Percentiles rank a stretch among this genome's conserved stretches.
phyloP scores from a whole-genome alignment of 2,888 invertebrate species.

The Noctua fimbriata region DNA sequence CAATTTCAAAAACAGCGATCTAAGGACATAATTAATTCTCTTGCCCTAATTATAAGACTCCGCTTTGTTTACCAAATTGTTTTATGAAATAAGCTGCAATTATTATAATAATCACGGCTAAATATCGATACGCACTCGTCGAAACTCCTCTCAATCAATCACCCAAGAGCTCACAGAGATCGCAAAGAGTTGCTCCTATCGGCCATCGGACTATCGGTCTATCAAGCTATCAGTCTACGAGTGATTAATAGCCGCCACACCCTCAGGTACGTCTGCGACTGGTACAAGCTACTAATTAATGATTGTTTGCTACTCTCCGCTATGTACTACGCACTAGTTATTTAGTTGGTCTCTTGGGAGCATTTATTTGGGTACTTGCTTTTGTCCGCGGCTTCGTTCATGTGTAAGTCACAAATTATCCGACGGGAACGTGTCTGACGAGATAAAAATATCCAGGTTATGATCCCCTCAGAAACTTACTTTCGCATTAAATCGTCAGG shows the following conservation, averaged over 20 bases:
- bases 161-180: constrained; percentile 43
- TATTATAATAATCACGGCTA: neutral
- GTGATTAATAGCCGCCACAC: constrained; percentile 77
- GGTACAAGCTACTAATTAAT: constrained; percentile 71
- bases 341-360: constrained; percentile 22
- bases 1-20: neutral
- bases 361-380: neutral
- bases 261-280: constrained; percentile 67
- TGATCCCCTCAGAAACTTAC: no score
- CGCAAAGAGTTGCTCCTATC: constrained; percentile 68
- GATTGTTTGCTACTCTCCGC: constrained; percentile 67
- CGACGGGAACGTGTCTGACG: no score
- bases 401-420: neutral
- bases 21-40: neutral
- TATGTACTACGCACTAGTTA: constrained; percentile 19
- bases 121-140: constrained; percentile 1
- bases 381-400: neutral
- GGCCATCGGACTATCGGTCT: constrained; percentile 39
- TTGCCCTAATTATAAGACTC: neutral
- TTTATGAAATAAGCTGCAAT: neutral
- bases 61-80: neutral
- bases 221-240: constrained; percentile 60
- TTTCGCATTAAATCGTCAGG: no score
- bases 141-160: constrained; percentile 63
- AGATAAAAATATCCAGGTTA: no score